Base-by-base conservation (phyloP, 2,888 invertebrate genomes). In the Cactoblastis cactorum region DNA sequence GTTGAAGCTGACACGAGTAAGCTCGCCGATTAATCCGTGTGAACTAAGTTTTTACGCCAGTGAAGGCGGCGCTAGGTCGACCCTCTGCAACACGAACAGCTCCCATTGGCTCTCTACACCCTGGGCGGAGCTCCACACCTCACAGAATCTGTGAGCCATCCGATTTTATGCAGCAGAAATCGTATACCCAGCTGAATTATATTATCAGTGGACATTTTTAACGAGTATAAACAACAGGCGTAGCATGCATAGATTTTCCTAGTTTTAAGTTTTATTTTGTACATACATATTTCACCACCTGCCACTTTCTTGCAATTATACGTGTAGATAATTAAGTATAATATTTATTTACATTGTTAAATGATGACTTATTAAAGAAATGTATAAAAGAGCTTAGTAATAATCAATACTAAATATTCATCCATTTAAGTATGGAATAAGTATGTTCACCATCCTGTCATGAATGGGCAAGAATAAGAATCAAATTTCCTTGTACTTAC, bases 31-130 rank as follows among this genome's bases (percentile, higher is more conserved):
- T 55, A 71, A 65, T 65, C 62, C 57, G 64, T 62, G 62, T 57
- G 60, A 65, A 83, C 83, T 83, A 72, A 75, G 65, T 61, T 67
- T 59, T 58, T 56, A 58, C 51, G 54, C 58, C 48, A 38, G 49
- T 24, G 46, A 45, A 67, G 77, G 78, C 71, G 78, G 76, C 56
- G 63, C 71, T 61, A 28, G 35, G 38, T 38, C 39, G 52, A 51
- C 45, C 51, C 61, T 61, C 64, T 63, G 50, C 56, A 52, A 39
- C n/a, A 12, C 19, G 32, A 50, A 41, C 45, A 41, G 19, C 46
- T 18, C 55, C 55, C 50, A 80, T 81, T 82, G 82, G 83, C 54
- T 48, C 53, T 18, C 28, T 41, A 45, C 51, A 50, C 24, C 41
- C 58, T 71, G 63, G 63, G 59, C 60, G 58, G 45, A 49, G 43